Evolutionary conservation across 2,113 vertebrate species (phyloP), one percentile per base, ranked within the genome.

Genomic region (Podocnemis expansa): DNA sequence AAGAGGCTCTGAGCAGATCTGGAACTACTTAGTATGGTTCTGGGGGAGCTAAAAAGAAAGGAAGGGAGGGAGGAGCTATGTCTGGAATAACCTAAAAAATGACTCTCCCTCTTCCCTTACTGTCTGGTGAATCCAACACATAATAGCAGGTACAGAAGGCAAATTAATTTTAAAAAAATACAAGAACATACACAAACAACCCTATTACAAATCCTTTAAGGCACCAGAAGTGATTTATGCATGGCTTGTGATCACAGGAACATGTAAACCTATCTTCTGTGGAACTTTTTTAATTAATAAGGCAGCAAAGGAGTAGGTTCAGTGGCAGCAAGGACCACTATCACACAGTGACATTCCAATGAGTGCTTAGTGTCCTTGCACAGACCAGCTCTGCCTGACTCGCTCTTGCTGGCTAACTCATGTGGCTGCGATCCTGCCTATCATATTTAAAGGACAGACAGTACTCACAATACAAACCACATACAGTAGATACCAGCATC

Each of bases 381-480:
- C 86, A 91, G 82, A 82, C 88, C 92, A 93, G 73, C 67, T 80
- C n/a, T n/a, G n/a, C n/a, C n/a, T n/a, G n/a, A n/a, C n/a, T n/a
- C n/a, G n/a, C n/a, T n/a, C 73, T 86, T 93, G 82, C 80, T 43
- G 52, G 84, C 80, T 95, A 89, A 93, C 86, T 93, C 91, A 93
- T 82, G 47, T 0, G 87, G 95, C 91, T 94, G 85, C 82, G 94
- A 94, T 94, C 82, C 90, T 78, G 80, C 89, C 89, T 89, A 84
- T 58, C 88, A 90, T 93, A 90, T 45, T 91, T 80, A n/a, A n/a
- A n/a, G n/a, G n/a, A n/a, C n/a, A n/a, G n/a, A n/a, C n/a, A n/a
- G n/a, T n/a, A n/a, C n/a, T n/a, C n/a, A n/a, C n/a, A n/a, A n/a
- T n/a, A n/a, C n/a, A n/a, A n/a, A n/a, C n/a, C 87, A 13, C 41